These are phyloP conservation scores for Allophyes oxyacanthae DNA, from an alignment of 2,888 invertebrate genomes.

Conservation along the genomic window DNA sequence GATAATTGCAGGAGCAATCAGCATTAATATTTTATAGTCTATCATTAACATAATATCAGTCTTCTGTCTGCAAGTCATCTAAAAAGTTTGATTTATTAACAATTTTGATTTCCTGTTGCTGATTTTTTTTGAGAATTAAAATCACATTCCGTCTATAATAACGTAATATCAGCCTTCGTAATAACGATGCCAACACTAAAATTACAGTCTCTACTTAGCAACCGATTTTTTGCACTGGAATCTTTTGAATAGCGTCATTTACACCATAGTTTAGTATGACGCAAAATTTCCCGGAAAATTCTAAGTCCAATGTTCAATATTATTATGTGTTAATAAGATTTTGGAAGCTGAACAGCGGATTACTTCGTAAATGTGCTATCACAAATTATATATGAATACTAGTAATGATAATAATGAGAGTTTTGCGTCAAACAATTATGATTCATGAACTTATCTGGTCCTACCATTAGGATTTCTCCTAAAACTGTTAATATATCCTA, in stretches of 20 bases:
- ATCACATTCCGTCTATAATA: constrained; percentile 5
- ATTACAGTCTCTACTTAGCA: neutral
- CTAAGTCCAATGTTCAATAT: constrained; percentile 13
- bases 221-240: constrained; percentile 4
- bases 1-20: constrained; percentile 22
- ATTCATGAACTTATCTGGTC: constrained; percentile 19
- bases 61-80: constrained; percentile 27
- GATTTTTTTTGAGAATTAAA: constrained; percentile 12
- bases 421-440: constrained; percentile 28
- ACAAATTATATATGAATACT: constrained; percentile 31
- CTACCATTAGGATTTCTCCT: constrained; percentile 11
- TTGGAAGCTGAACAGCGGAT: constrained; percentile 19
- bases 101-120: constrained; percentile 22
- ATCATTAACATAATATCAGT: constrained; percentile 34
- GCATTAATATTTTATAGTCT: constrained; percentile 10
- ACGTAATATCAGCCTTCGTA: neutral
- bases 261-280: neutral
- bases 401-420: constrained; percentile 18
- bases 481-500: constrained; percentile 10
- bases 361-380: constrained; percentile 24
- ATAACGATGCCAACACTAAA: neutral
- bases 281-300: constrained; percentile 14
- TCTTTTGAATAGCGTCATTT: neutral
- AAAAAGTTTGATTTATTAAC: constrained; percentile 43
- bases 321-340: constrained; percentile 21